phyloP scores from a whole-genome alignment of 2,113 vertebrate genomes.

The Panthera uncia region DNA sequence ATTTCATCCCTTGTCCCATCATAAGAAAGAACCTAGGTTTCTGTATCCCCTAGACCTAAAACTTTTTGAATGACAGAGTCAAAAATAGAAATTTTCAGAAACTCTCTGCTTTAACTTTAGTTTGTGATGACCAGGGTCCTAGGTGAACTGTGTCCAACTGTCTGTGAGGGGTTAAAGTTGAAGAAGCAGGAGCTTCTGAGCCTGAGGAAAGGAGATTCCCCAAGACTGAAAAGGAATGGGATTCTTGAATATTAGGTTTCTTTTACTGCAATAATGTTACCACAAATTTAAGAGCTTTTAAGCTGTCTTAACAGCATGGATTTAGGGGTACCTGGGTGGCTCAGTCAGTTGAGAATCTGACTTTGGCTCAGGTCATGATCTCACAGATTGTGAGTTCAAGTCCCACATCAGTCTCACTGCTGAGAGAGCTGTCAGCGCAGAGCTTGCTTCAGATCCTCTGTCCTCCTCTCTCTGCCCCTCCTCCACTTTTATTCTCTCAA shows the following conservation, averaged over 20 bases:
- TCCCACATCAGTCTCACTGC: no score
- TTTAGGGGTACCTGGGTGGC: no score
- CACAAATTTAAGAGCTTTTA: background rate
- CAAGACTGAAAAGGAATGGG: background rate
- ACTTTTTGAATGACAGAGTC: background rate
- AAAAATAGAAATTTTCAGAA: constrained; percentile 35
- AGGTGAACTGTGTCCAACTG: background rate
- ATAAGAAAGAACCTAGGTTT: background rate
- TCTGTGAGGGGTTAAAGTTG: background rate
- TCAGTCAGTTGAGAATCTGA: no score
- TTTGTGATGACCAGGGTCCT: background rate
- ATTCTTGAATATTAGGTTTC: background rate
- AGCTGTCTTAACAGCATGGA: no score
- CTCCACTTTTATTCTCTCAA: no score
- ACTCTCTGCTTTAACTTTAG: background rate
- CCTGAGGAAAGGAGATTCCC: background rate
- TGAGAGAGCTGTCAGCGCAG: no score
- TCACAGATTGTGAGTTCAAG: no score
- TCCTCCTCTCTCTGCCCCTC: no score
- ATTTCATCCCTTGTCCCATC: background rate
- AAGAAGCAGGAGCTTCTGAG: background rate
- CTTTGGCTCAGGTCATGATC: no score
- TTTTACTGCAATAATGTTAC: background rate
- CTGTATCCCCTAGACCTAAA: background rate
- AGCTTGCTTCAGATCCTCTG: no score